Evolutionary conservation across 2,797 vertebrate species (phyloP), one percentile per base, ranked within the genome.

Genomic region (Clamator glandarius): DNA sequence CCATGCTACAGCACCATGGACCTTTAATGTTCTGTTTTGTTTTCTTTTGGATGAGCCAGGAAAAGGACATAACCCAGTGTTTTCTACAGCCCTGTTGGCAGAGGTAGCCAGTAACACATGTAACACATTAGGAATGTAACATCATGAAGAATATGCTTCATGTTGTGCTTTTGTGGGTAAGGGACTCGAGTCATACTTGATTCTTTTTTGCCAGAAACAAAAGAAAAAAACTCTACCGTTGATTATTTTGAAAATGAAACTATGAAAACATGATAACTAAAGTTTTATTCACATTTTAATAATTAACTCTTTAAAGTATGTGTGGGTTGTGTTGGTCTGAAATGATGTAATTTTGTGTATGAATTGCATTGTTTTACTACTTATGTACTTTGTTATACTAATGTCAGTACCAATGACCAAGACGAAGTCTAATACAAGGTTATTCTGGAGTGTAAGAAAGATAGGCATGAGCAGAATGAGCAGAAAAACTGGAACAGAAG

Each of bases 201-300:
- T 92, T 54, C 11, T 31, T 55, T 26, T 75, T 80, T 87, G 39
- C 50, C 68, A 95, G 58, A 87, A 96, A 90, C 50, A 92, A 83
- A 21, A 84, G 51, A 44, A 80, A 59, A 21, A 84, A 70, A 57
- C 26, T 69, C 50, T 31, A 26, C 2, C 51, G 42, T 33, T 75
- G n/a, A 72, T 81, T 84, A 14, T 74, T 89, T 51, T 28, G 84
- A 73, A 81, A 88, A 74, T 76, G 3, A 69, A 79, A 74, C 20
- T 50, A 26, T 79, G 50, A 72, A 61, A 89, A 80, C 15, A 74
- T 5, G 11, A 39, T 66, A 77, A 83, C 33, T 85, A 10, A 85
- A 85, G 23, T 85, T 77, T 91, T 83, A 52, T 50, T 70, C 57
- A 21, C 1, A 1, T 66, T 87, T 70, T 54, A 72, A 39, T 70